Evolutionary conservation across 2,113 vertebrate genomes (phyloP), one percentile per base, ranked within the genome.

Genomic region (Motacilla alba): DNA sequence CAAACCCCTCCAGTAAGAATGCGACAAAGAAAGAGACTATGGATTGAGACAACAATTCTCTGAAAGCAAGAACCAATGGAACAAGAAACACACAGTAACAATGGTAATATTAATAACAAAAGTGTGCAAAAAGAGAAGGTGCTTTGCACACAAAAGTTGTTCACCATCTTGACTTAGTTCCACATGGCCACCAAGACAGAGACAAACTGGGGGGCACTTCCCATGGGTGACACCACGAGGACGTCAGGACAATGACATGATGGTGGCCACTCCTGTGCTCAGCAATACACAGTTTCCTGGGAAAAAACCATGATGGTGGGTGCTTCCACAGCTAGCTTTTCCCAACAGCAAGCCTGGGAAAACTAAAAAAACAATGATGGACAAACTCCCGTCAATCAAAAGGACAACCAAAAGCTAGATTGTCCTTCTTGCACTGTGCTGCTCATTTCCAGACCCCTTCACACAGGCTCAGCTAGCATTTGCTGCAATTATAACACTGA

Each of bases 311-410:
- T 1, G 0, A 11, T 67, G 26, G 2, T 58, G 26, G 13, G 4
- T 7, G 4, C 10, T 58, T 47, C 30, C 24, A 11, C 8, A 26
- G 26, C 20, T 50, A 31, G 26, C 30, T 85, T 49, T 85, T 49
- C 11, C 15, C 13, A 41, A 24, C 12, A 19, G 7, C 24, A 67
- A 31, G 13, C 60, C 43, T 59, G 26, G 6, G 13, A 43, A 7
- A 35, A 50, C 6, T 1, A 3, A 17, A 4, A 17, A 41, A 49
- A 2, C 15, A 35, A 9, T 75, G 24, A 67, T 0, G 0, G 35
- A 50, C 24, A 58, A 41, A 30, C 8, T 4, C 18, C 10, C 26
- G 1, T 23, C 58, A 59, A 60, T 60, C 35, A 37, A 60, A 60
- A 60, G 58, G 24, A 60, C 24, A 26, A 27, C 37, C 11, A 50